These are phyloP conservation scores for Glossosoma conforme DNA, from an alignment of 1,140 invertebrate genomes.

Conservation along the genomic window DNA sequence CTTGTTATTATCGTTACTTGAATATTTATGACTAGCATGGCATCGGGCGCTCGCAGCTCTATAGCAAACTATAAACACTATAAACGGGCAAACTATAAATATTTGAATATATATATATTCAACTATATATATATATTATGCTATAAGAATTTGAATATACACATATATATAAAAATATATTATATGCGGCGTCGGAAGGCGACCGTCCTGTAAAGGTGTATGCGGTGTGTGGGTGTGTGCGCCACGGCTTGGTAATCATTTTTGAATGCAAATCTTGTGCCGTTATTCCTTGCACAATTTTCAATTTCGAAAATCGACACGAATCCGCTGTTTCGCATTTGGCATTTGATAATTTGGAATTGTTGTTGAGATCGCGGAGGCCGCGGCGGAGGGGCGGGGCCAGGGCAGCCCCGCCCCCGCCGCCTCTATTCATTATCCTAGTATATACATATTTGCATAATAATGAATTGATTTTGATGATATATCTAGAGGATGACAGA, in stretches of 20 bases:
- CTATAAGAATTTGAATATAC: too few species aligned
- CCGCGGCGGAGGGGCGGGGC: slow-evolving; percentile 2
- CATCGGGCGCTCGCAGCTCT: not conserved
- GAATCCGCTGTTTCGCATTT: slow-evolving; percentile 27
- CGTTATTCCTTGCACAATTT: slow-evolving; percentile 27
- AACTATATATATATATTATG: slow-evolving; percentile 3
- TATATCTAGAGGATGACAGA: slow-evolving; percentile 30
- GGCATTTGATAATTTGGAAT: slow-evolving; percentile 26
- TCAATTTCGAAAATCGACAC: slow-evolving; percentile 21
- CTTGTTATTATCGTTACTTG: slow-evolving; percentile 10
- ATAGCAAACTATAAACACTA: too few species aligned
- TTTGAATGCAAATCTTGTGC: slow-evolving; percentile 21
- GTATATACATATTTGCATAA: slow-evolving; percentile 33
- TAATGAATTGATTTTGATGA: slow-evolving; percentile 30
- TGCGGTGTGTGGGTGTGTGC: slow-evolving; percentile 14
- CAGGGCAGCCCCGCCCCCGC: slow-evolving; percentile 1
- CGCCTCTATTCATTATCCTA: slow-evolving; percentile 27
- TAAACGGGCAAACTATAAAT: slow-evolving; percentile 2
- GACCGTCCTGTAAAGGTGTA: slow-evolving; percentile 10
- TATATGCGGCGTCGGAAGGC: too few species aligned
- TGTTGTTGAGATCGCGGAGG: slow-evolving; percentile 7
- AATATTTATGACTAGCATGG: not conserved
- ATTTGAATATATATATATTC: slow-evolving; percentile 1
- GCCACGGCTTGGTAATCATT: slow-evolving; percentile 21
- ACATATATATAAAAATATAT: too few species aligned